phyloP scores from a whole-genome alignment of 2,113 vertebrate species.

The Terrapene triunguis region DNA sequence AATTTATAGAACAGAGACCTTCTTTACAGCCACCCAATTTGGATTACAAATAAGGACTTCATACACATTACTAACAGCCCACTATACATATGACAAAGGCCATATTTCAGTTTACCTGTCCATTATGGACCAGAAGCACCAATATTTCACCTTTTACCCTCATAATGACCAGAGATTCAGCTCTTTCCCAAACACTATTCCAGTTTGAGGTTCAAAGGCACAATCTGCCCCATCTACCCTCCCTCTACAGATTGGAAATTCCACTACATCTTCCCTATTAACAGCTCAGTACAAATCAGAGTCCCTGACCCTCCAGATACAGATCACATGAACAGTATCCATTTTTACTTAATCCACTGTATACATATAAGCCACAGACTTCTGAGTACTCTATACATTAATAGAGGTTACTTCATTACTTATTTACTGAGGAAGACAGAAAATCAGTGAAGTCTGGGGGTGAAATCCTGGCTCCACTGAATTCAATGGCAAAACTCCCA shows the following conservation, averaged over 20 bases:
- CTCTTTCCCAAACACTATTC: not conserved
- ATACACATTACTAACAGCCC: not conserved
- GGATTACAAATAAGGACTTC: not conserved
- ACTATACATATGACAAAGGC: not conserved
- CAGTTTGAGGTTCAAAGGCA: not conserved
- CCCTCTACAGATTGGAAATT: not conserved
- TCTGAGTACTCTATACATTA: not conserved
- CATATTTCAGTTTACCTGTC: not conserved
- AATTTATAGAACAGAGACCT: not conserved
- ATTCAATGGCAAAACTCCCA: rapidly evolving
- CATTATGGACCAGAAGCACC: not conserved
- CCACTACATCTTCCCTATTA: not conserved
- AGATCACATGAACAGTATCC: not conserved
- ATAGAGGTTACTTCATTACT: not conserved
- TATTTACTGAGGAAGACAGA: not conserved
- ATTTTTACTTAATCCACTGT: not conserved
- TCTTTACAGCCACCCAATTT: not conserved
- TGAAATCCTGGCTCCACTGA: not conserved
- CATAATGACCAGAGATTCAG: not conserved
- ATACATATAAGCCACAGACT: not conserved
- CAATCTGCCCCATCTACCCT: not conserved
- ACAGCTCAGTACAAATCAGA: not conserved
- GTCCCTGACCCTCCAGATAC: not conserved
- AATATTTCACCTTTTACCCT: not conserved
- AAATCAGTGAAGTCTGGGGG: rapidly evolving